Base-by-base conservation (phyloP, 92 coral and sea anemone genomes). In the Epizoanthus illoricatus region DNA sequence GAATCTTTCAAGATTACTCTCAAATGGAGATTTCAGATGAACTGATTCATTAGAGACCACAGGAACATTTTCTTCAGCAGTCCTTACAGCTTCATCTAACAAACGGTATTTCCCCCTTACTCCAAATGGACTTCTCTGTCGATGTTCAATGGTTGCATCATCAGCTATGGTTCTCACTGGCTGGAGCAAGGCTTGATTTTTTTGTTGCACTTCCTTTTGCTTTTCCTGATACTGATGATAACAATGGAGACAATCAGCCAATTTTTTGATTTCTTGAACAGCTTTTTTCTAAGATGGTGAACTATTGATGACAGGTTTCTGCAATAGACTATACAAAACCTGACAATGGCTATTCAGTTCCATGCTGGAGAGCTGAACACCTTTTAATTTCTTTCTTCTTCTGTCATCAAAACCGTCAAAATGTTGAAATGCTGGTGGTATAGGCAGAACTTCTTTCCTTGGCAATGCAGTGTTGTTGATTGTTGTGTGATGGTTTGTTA, bases 1-100 rank as follows among this genome's bases (percentile, higher is more conserved):
- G 62, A 79, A 86, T 43, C 80, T 75, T 63, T 86, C 57, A 33
- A 80, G 17, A 68, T 76, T 85, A 40, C 71, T 80, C 23, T 80
- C 84, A 71, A 86, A 86, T 24, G 80, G 74, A 78, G 65, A 42
- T 42, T 80, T 70, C 24, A 86, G 69, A 70, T 80, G 89, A 52
- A 52, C 40, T 55, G 74, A 80, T 80, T 86, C 89, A 86, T 80
- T 58, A 80, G 80, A 86, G 73, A 86, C 8, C 81, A 86, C 80
- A 33, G 80, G 85, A 81, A 45, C 49, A 43, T 84, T 19, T 18
- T 74, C 76, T 47, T 69, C 84, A 71, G 80, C 89, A 12, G 60
- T 81, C 60, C 16, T 52, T 52, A 86, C 89, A 86, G 89, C 89
- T 70, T 86, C 43, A 70, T 80, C 89, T 56, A 86, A 52, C 57